phyloP scores from a whole-genome alignment of 1,140 invertebrate genomes.

The Kradibia gibbosae region DNA sequence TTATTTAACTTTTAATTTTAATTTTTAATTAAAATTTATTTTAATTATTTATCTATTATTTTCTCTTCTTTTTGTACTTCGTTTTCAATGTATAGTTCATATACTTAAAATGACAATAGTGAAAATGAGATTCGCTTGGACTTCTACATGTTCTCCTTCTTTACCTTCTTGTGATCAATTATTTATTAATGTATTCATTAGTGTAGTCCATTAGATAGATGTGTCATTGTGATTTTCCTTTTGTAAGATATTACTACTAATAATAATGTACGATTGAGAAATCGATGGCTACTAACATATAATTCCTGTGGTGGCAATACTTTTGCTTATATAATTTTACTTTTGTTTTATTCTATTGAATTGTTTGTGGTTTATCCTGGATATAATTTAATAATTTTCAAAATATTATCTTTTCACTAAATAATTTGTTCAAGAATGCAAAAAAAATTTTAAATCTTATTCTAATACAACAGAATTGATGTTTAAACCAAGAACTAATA shows the following conservation, averaged over 20 bases:
- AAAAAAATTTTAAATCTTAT: neutral
- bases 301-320: neutral
- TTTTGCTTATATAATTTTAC: neutral
- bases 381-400: neutral
- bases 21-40: too few relatives aligned
- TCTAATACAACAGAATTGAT: neutral
- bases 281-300: slow-evolving; percentile 25
- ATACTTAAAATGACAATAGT: neutral
- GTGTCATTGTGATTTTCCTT: slow-evolving; percentile 38
- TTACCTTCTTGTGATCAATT: slow-evolving; percentile 31
- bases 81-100: slow-evolving; percentile 1
- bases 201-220: slow-evolving; percentile 19
- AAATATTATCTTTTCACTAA: neutral
- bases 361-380: neutral
- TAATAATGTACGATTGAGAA: slow-evolving; percentile 30
- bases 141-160: neutral
- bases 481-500: neutral
- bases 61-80: neutral
- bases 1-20: too few relatives aligned
- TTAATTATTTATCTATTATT: too few relatives aligned
- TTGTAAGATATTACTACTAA: slow-evolving; percentile 36
- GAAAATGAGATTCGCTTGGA: slow-evolving; percentile 11
- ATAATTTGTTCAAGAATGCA: neutral
- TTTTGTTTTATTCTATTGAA: neutral
- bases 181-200: slow-evolving; percentile 49